Evolutionary conservation across 37 sponge, comb jelly and placozoan species (phyloP), one percentile per base, ranked within the genome.

Genomic region (Tethya wilhelma): DNA sequence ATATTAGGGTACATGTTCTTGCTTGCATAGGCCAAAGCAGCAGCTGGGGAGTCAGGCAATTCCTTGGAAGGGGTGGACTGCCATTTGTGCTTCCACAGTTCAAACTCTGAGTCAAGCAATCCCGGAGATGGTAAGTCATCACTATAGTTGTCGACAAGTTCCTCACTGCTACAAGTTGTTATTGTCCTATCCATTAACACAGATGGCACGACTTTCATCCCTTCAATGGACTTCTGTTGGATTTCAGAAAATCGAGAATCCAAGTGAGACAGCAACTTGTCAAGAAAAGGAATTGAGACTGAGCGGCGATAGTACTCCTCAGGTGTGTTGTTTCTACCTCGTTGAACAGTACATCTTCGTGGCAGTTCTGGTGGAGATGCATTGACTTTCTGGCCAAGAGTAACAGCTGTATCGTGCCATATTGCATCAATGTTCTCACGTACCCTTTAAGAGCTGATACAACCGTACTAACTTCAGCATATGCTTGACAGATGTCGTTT

Each of bases 281-380:
- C 88, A 39, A 84, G 67, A 36, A 89, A 84, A 33, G 80, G 90
- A 32, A 84, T 84, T 34, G 90, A 64, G n/a, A 84, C 42, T 14
- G 68, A 23, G 22, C 90, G 44, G 22, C 79, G 73, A 37, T 78
- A 89, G 42, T 84, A 78, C 33, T 39, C 59, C 71, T 89, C 90
- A 32, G 84, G 67, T 33, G 73, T 81, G 25, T 77, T 89, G 34
- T 31, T 60, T 60, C 85, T 59, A 34, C 17, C 55, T 59, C 44
- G 69, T 71, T 89, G 90, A 20, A 44, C 14, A 23, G 38, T 32
- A 70, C 90, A 89, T 19, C 80, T 30, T 63, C 89, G 39, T 34
- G 84, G 78, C 29, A 76, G 38, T 44, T 40, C 19, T 75, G 73
- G 72, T 31, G 44, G 71, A 34, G 77, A 36, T 67, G 79, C 80